A percentile compares a stretch with the other conserved stretches of the same genome.
These are phyloP conservation scores for Dynastes hyllus DNA, from an alignment of 2,888 invertebrate genomes.

Conservation along the genomic window DNA sequence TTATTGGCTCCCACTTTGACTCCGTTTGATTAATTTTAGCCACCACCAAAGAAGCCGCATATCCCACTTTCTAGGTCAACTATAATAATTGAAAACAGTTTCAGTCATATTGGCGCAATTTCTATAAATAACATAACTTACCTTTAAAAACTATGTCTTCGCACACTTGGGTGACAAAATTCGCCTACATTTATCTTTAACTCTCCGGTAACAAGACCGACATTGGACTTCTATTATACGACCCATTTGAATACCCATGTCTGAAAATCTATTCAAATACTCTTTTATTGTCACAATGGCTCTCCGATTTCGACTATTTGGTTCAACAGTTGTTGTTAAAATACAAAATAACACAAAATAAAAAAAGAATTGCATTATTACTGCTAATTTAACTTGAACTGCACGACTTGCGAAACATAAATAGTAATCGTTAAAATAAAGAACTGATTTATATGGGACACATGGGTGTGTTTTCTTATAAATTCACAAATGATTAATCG, in stretches of 20 bases:
- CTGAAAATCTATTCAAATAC: constrained; percentile 11
- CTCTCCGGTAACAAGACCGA: neutral
- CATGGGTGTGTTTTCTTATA: constrained; percentile 12
- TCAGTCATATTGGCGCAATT: no score
- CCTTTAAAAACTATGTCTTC: neutral
- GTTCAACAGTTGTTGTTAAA: neutral
- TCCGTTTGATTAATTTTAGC: no score
- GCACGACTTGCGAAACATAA: neutral
- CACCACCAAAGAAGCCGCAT: no score
- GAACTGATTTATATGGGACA: neutral
- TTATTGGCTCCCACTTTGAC: no score
- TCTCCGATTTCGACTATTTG: no score
- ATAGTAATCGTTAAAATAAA: neutral
- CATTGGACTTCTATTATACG: constrained; percentile 7
- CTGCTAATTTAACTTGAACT: neutral
- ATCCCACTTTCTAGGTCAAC: no score
- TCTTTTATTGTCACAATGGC: constrained; percentile 17
- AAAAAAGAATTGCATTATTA: neutral
- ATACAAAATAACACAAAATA: neutral
- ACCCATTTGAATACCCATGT: constrained; percentile 9
- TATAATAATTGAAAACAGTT: no score
- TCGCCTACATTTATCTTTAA: neutral
- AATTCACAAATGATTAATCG: constrained; percentile 5
- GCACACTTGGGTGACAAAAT: neutral
- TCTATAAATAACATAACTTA: neutral